phyloP scores from a whole-genome alignment of 2,113 vertebrate species.

The Neofelis nebulosa region DNA sequence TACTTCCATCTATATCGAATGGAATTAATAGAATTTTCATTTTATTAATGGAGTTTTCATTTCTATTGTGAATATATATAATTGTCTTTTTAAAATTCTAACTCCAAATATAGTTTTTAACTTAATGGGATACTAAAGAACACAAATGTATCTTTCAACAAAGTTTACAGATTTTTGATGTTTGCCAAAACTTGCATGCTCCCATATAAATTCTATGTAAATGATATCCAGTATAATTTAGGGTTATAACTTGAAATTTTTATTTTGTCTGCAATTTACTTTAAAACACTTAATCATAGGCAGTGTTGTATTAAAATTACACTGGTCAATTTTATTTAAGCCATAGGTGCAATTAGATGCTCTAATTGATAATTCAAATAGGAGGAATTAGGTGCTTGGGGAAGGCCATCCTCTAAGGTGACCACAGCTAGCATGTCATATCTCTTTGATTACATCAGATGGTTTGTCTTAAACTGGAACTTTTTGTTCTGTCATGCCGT shows the following conservation, averaged over 20 bases:
- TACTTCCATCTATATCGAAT: background rate
- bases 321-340: background rate
- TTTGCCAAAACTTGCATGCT: background rate
- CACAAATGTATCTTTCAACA: background rate
- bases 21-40: background rate
- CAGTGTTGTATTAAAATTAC: background rate
- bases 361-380: background rate
- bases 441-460: background rate
- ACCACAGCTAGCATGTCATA: background rate
- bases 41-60: background rate
- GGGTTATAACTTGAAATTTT: background rate
- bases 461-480: background rate
- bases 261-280: background rate
- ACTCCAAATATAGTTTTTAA: background rate
- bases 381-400: background rate
- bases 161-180: background rate
- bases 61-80: background rate
- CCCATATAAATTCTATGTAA: background rate
- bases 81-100: background rate
- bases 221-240: background rate
- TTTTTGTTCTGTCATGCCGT: background rate
- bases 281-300: background rate
- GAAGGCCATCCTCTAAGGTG: background rate
- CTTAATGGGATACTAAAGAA: background rate
- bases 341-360: background rate